Conservation (phyloP, 2,888 invertebrate genomes). For the Sarcophaga subvicina region DNA sequence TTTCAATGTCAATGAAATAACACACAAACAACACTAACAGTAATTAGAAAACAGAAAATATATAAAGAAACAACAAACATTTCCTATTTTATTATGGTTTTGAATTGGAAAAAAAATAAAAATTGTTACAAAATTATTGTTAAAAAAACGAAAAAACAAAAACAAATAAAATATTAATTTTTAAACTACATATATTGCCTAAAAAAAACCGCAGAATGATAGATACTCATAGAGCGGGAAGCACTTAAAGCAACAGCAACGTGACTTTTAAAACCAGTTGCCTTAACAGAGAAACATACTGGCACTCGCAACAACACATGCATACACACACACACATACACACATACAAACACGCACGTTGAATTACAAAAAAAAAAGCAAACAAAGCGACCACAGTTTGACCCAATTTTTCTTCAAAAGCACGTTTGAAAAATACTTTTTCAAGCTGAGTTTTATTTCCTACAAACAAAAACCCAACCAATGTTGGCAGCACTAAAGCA, state of each 20-base stretch:
- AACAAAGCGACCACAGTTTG: slow-evolving; percentile 55
- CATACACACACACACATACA: slow-evolving; percentile 5
- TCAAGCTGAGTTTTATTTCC: slow-evolving; percentile 31
- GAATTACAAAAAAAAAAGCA: slow-evolving; percentile 22
- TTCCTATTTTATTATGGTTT: neutral
- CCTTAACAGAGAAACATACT: slow-evolving; percentile 12
- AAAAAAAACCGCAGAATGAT: neutral
- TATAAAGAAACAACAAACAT: neutral
- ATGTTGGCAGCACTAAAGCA: neutral
- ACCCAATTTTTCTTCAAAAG: slow-evolving; percentile 64
- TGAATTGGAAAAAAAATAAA: too few species aligned
- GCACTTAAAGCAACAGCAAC: slow-evolving; percentile 38
- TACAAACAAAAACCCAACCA: slow-evolving; percentile 18
- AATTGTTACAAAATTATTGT: slow-evolving; percentile 8
- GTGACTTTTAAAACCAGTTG: slow-evolving; percentile 56
- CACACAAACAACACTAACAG: neutral
- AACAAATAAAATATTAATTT: slow-evolving; percentile 16
- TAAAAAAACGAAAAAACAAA: slow-evolving; percentile 5
- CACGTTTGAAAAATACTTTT: slow-evolving; percentile 57
- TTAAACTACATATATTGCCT: slow-evolving; percentile 40
- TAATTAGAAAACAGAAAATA: neutral
- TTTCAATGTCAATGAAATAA: slow-evolving; percentile 49
- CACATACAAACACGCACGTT: neutral
- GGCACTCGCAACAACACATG: neutral
- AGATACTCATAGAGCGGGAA: slow-evolving; percentile 29